These are phyloP conservation scores for Gallinago undulata DNA, from an alignment of 2,113 vertebrate genomes.

Conservation along the genomic window DNA sequence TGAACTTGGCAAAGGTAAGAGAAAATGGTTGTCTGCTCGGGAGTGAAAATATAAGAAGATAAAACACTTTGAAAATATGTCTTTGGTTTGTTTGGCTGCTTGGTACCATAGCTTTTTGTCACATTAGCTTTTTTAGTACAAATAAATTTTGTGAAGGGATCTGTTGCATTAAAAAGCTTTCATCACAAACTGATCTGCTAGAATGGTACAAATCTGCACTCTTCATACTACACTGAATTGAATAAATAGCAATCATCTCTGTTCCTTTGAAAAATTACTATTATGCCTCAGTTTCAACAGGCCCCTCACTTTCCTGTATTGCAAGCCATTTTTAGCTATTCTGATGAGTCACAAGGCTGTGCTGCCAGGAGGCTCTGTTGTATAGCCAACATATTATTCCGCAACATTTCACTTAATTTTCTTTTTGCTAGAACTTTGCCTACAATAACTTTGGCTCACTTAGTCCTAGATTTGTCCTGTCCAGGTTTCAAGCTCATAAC, in stretches of 20 bases:
- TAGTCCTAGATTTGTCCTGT: background rate
- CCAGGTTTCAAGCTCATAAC: background rate
- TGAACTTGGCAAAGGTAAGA: conserved; percentile 2
- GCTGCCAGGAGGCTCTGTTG: conserved; percentile 21
- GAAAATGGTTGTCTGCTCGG: background rate
- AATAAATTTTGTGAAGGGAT: background rate
- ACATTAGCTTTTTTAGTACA: background rate
- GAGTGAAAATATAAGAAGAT: conserved; percentile 1
- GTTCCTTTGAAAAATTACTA: background rate
- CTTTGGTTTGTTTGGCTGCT: background rate
- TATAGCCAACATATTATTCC: background rate
- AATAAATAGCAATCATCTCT: background rate
- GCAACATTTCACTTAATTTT: background rate
- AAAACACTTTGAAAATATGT: background rate
- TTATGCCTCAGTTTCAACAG: background rate
- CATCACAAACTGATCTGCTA: background rate
- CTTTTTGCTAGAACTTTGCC: conserved; percentile 8
- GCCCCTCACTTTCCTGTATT: background rate
- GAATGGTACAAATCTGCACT: background rate
- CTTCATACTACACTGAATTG: background rate
- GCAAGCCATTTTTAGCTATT: background rate
- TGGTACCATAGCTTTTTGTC: background rate
- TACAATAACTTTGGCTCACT: background rate
- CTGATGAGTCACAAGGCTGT: background rate
- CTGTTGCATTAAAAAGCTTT: background rate